Percentiles rank a stretch among this genome's conserved stretches.
Conservation (phyloP, 2,113 vertebrate species). For the Corynorhinus townsendii region DNA sequence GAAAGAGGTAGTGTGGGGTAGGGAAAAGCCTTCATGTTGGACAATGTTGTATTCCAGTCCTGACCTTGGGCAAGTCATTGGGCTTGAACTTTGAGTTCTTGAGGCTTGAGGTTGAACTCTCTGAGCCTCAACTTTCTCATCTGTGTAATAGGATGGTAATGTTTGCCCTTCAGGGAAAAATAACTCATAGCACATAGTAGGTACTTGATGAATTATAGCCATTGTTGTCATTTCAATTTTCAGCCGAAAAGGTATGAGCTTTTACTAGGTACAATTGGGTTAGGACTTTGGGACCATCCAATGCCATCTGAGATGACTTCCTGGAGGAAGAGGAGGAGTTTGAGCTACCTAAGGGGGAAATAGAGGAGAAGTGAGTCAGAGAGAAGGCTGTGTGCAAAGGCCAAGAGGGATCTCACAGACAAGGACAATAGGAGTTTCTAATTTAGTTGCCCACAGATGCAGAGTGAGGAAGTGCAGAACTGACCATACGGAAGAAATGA, state of each 20-base stretch:
- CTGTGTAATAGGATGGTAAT: background rate
- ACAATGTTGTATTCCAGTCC: background rate
- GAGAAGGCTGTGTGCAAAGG: background rate
- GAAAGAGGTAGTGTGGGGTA: background rate
- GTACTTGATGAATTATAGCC: background rate
- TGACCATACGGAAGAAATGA: background rate
- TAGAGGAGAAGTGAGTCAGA: background rate
- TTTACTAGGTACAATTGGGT: background rate
- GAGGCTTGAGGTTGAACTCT: background rate
- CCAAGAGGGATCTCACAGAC: background rate
- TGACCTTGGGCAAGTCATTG: background rate
- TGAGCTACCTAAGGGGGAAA: background rate
- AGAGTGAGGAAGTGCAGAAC: background rate
- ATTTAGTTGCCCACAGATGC: background rate
- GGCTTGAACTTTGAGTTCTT: background rate
- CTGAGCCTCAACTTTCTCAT: background rate
- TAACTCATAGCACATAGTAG: background rate
- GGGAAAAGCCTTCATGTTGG: background rate
- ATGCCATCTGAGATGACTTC: constrained; percentile 8
- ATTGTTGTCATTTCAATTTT: background rate
- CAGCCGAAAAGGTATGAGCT: background rate
- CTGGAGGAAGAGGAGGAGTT: background rate
- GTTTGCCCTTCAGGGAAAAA: background rate
- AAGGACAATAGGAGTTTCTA: too few relatives aligned
- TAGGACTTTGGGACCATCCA: background rate